phyloP scores from a whole-genome alignment of 2,888 invertebrate genomes.

The Orthosia gothica region DNA sequence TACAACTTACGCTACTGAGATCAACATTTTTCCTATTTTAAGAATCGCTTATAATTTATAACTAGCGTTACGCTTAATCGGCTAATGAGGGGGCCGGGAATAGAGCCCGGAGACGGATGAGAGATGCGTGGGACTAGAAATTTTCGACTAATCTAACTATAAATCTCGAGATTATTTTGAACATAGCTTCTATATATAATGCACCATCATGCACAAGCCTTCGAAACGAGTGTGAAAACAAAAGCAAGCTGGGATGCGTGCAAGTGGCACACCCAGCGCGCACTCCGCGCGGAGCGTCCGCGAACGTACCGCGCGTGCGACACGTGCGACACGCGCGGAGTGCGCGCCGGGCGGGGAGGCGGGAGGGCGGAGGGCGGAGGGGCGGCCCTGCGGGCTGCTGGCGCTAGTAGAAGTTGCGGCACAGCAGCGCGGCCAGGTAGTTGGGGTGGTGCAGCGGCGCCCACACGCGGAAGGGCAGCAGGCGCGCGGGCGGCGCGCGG shows the following conservation, averaged over 20 bases:
- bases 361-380: conserved; percentile 54
- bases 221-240: conserved; percentile 33
- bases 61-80: conserved; percentile 73
- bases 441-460: conserved; percentile 85
- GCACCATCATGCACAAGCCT: conserved; percentile 50
- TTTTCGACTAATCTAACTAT: conserved; percentile 53
- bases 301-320: too few relatives aligned
- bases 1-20: conserved; percentile 73
- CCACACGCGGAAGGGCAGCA: conserved; percentile 73
- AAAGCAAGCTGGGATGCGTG: conserved; percentile 43
- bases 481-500: conserved; percentile 65
- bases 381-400: conserved; percentile 47
- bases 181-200: conserved; percentile 25
- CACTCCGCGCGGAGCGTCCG: conserved; percentile 1
- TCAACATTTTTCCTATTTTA: conserved; percentile 70
- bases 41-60: conserved; percentile 68
- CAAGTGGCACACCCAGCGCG: conserved; percentile 3
- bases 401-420: conserved; percentile 87
- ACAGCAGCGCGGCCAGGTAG: conserved; percentile 88
- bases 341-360: conserved; percentile 33
- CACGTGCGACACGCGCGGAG: conserved; percentile 24
- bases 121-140: conserved; percentile 48
- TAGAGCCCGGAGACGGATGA: conserved; percentile 48
- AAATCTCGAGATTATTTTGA: conserved; percentile 38
- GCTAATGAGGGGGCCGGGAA: conserved; percentile 63